phyloP scores from a whole-genome alignment of 2,113 vertebrate genomes.

The Emydocephalus ijimae region DNA sequence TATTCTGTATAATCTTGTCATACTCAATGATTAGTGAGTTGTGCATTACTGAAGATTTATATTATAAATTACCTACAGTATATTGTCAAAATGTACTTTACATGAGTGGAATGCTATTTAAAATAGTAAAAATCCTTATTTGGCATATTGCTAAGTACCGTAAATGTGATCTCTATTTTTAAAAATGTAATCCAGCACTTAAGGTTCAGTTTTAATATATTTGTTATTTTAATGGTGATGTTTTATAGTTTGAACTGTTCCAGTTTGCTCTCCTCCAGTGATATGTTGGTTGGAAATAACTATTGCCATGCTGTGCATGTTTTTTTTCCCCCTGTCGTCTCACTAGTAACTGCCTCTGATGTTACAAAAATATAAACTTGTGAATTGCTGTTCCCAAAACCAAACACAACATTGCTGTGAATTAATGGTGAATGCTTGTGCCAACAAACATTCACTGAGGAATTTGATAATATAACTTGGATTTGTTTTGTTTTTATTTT shows the following conservation, averaged over 20 bases:
- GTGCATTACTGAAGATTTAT: background rate
- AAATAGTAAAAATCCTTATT: constrained; percentile 9
- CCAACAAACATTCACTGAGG: background rate
- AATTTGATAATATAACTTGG: constrained; percentile 8
- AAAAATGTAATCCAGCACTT: constrained; percentile 58
- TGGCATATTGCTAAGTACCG: background rate
- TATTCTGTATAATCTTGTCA: background rate
- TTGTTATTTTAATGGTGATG: background rate
- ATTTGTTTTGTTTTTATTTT: background rate
- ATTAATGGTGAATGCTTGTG: background rate
- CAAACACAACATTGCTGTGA: background rate
- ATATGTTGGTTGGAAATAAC: constrained; percentile 31
- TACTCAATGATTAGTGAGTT: background rate
- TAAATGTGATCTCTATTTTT: background rate
- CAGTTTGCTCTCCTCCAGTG: background rate
- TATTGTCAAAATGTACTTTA: constrained; percentile 1
- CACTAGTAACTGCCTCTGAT: background rate
- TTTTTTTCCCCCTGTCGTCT: constrained; percentile 1
- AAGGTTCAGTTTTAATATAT: constrained; percentile 53
- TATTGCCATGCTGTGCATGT: constrained; percentile 28
- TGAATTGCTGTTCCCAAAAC: background rate
- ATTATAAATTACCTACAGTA: background rate
- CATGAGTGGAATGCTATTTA: constrained; percentile 9
- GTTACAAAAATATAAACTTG: background rate
- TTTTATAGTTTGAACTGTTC: background rate